A percentile compares a stretch with the other conserved stretches of the same genome.
Conservation (phyloP, 2,797 vertebrate genomes). For the Periophthalmus magnuspinnatus region DNA sequence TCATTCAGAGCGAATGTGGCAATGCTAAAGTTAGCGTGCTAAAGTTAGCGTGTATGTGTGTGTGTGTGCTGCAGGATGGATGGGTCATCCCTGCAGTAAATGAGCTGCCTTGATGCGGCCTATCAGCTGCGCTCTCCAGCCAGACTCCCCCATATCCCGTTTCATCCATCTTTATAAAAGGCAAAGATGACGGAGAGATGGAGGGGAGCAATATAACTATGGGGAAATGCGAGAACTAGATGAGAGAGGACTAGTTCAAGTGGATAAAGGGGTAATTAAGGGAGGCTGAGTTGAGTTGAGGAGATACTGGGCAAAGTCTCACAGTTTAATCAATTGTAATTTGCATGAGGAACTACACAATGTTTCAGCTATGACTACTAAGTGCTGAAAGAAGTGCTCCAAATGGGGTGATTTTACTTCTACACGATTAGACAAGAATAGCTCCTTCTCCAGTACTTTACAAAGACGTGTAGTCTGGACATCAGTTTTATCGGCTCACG, state of each 20-base stretch:
- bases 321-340: slow-evolving; percentile 50
- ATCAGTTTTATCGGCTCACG: too few species aligned
- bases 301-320: slow-evolving; percentile 51
- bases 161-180: slow-evolving; percentile 73
- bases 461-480: too few species aligned
- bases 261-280: slow-evolving; percentile 65
- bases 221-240: slow-evolving; percentile 25
- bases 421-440: too few species aligned
- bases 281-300: slow-evolving; percentile 19
- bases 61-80: slow-evolving; percentile 57
- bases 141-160: slow-evolving; percentile 60
- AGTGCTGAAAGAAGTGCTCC: too few species aligned
- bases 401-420: too few species aligned
- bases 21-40: slow-evolving; percentile 14
- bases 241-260: slow-evolving; percentile 41
- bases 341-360: slow-evolving; percentile 48
- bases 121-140: slow-evolving; percentile 67
- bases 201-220: slow-evolving; percentile 29
- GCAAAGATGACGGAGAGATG: slow-evolving; percentile 60
- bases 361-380: not conserved
- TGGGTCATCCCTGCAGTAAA: slow-evolving; percentile 61
- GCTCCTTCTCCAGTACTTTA: too few species aligned
- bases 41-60: not conserved
- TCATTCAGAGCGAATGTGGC: slow-evolving; percentile 58
- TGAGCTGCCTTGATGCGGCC: slow-evolving; percentile 71